Base-by-base conservation (phyloP, 2,113 vertebrate genomes). In the Australoheros scitulus region DNA sequence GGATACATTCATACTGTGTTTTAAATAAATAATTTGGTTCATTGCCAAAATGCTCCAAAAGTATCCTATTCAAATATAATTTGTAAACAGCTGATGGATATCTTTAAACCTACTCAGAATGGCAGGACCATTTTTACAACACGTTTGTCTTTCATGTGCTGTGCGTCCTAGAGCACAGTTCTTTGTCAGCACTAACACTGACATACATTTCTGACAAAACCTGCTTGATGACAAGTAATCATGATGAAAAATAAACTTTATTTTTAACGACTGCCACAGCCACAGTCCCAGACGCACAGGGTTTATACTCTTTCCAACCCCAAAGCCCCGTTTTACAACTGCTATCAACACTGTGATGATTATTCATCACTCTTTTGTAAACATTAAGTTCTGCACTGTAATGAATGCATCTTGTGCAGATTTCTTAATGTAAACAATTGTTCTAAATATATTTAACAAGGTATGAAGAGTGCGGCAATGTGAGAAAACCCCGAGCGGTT, bases 371-470 rank as follows among this genome's bases (percentile, higher is more conserved):
- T 78, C 59, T 63, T 88, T 80, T 74, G 72, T 83, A 79, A 91
- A 85, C 65, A 77, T 55, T 43, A 70, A 77, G 22, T 79, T 2
- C 8, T 38, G 20, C 68, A 47, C 22, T 76, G 24, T 80, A 77
- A 84, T 58, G 6, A 83, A 87, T 61, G 47, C 15, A 6, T 80
- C 61, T 20, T 2, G 5, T 75, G 64, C 7, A 14, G n/a, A 63
- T 80, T 77, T 87, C 36, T 60, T 77, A 29, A 38, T 34, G 47
- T 76, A 74, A 82, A 85, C 1, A 4, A 65, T 34, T 82, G 52
- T 76, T 65, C 5, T 75, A 68, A 88, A 89, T 90, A 61, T 56
- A 64, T 85, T 81, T 87, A 82, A 88, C 81, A 81, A 77, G 74
- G 64, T 81, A 82, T 63, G 64, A 90, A 85, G 83, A 78, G 83